Base-by-base conservation (phyloP, 2,888 invertebrate genomes). In the Agrochola circellaris region DNA sequence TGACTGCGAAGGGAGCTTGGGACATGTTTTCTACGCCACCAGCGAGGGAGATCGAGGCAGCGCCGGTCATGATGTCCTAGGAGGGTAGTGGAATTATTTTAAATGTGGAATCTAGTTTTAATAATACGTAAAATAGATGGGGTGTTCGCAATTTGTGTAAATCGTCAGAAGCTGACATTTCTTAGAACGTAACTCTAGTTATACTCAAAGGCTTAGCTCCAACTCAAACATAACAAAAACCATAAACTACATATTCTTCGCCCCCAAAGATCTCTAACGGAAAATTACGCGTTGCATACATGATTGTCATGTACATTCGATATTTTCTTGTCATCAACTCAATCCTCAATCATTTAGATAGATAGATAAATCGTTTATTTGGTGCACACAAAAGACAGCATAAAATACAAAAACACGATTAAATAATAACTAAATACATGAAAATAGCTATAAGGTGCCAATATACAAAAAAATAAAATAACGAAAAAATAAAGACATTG, bases 1-100 rank as follows among this genome's bases (percentile, higher is more conserved):
- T 97, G 0, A 98, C 98, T 1, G 98, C 97, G 94, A 98, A 99
- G 0, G 99, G 99, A 1, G 98, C 97, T 93, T 99, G 98, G 4
- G 99, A 99, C 99, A 99, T 99, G 94, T 98, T 99, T 92, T 99
- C 99, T 6, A 98, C 97, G 0, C 99, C 99, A 67, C 99, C 99
- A 42, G 99, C 98, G 56, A 99, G 94, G 1, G 98, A 98, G 76
- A 99, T 97, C 89, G 98, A 97, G 4, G 99, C 98, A 82, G 98
- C 98, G 51, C 99, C 99, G 17, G 98, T 96, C 73, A 98, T 89
- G 86, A 99, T 99, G 92, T 99, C 99, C 98, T 98, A 72, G 42
- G 26, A n/a, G 30, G 15, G 56, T 8, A 75, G 30, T 9, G 62
- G 42, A 62, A 62, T 45, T 60, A 60, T 60, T 60, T 61, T n/a